These are phyloP conservation scores for Falco columbarius DNA, from an alignment of 2,797 vertebrate species.

Conservation along the genomic window DNA sequence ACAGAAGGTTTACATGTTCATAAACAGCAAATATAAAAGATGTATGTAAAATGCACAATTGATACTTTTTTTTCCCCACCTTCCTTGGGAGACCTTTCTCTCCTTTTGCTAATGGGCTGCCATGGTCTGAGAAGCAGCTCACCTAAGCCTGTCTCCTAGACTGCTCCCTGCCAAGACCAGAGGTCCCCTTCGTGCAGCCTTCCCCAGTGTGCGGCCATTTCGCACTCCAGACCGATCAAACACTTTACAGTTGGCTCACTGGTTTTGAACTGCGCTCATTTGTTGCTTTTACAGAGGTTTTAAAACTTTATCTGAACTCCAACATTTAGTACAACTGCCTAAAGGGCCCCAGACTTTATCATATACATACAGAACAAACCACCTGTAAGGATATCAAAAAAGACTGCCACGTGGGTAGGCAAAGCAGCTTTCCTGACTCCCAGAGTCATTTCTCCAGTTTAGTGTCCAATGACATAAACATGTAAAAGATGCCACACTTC, in stretches of 20 bases:
- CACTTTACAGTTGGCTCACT: not conserved
- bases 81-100: not conserved
- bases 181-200: not conserved
- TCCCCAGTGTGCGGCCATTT: not conserved
- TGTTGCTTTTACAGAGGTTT: not conserved
- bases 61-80: not conserved
- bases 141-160: not conserved
- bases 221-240: not conserved
- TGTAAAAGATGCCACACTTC: not conserved
- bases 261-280: not conserved
- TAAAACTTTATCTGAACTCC: not conserved
- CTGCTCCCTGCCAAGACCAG: not conserved
- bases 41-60: not conserved
- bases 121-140: not conserved
- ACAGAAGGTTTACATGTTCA: not conserved
- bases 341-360: not conserved
- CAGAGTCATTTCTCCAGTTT: not conserved
- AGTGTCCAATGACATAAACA: not conserved
- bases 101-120: not conserved
- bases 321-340: not conserved
- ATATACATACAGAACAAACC: not conserved
- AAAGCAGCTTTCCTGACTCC: not conserved
- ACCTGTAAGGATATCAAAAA: not conserved
- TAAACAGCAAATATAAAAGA: not conserved
- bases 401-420: rapidly evolving